Evolutionary conservation across 2,888 invertebrate genomes (phyloP), one percentile per base, ranked within the genome.

Genomic region (Elegia similella): DNA sequence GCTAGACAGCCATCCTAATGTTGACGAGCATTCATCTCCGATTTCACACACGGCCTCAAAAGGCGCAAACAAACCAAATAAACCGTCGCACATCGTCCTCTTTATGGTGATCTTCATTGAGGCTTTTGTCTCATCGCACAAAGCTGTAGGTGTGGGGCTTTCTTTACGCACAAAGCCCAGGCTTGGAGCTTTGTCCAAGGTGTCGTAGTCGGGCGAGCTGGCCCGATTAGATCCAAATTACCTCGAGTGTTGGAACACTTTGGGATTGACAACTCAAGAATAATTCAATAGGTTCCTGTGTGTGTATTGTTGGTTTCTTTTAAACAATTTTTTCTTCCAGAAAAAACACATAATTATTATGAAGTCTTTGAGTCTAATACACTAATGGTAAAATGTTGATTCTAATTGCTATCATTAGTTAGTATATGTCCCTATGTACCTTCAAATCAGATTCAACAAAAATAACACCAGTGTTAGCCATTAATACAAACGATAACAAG

Each of bases 1-100:
- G 23, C n/a, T n/a, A n/a, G n/a, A n/a, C 23, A 23, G 23, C 5
- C 16, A 46, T 43, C 46, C 55, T 52, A 57, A 67, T 59, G 50
- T 42, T 52, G 34, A 48, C 47, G 23, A 30, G 34, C 17, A 52
- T 42, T 50, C 29, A 48, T 17, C 48, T 17, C n/a, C n/a, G 13
- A 29, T 29, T 47, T 47, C 29, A 47, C 23, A 47, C 47, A 3
- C 23, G 23, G 42, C 42, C 42, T 30, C 47, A 34, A 52, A 52
- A 52, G 52, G 38, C 16, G 7, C 16, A 52, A 38, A 52, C 38
- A 52, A 38, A 48, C 30, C 13, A 32, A 48, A 50, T 50, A 50
- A 50, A 50, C 10, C 12, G 6, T 16, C 15, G 17, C 12, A 6
- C 12, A 34, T 16, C 50, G 50, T 34, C 16, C 6, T 16, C 50